These are phyloP conservation scores for Pocillopora damicornis DNA, from an alignment of 64 coral and sea anemone genomes.

Conservation along the genomic window DNA sequence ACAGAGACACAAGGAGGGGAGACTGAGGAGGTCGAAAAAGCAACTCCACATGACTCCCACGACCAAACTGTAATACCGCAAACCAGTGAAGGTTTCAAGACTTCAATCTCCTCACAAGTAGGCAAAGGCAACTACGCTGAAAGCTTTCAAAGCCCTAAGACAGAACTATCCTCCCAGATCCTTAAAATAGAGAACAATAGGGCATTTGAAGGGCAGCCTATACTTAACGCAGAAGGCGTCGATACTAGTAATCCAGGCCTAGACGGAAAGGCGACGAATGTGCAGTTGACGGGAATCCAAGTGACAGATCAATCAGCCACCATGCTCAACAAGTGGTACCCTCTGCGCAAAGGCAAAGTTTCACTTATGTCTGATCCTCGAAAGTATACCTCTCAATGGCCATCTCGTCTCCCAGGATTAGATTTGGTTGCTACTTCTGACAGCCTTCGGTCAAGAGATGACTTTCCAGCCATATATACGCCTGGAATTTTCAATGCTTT, in stretches of 20 bases:
- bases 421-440: not conserved
- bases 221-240: not conserved
- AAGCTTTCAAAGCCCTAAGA: not conserved
- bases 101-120: not conserved
- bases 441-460: not conserved
- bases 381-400: not conserved
- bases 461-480: not conserved
- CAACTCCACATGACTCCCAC: not conserved
- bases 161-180: not conserved
- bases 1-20: not conserved
- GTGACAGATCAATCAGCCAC: not conserved
- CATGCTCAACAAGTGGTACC: not conserved
- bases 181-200: not conserved
- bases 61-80: not conserved
- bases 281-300: not conserved
- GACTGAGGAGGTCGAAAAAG: no score
- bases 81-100: not conserved
- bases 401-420: not conserved
- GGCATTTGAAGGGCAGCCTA: not conserved
- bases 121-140: not conserved
- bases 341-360: not conserved
- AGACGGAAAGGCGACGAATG: not conserved
- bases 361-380: slow-evolving; percentile 2
- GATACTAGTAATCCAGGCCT: not conserved
- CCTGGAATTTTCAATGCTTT: not conserved